Conservation (phyloP, 2,113 vertebrate species). For the Mormoops blainvillei region DNA sequence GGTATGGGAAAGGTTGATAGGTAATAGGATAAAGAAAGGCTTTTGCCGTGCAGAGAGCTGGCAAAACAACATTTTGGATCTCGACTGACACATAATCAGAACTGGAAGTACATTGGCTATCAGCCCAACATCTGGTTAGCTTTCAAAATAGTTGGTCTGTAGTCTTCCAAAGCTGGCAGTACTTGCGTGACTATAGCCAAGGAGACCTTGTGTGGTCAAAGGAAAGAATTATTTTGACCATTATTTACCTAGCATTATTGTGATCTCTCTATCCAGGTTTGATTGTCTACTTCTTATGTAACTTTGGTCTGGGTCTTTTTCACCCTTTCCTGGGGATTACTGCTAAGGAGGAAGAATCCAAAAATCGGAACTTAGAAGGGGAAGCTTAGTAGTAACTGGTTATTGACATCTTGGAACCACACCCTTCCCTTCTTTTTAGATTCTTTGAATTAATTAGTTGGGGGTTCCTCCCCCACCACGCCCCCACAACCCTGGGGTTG, state of each 20-base stretch:
- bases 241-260: not conserved
- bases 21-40: not conserved
- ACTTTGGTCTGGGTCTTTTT: not conserved
- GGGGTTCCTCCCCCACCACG: not conserved
- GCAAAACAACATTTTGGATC: not conserved
- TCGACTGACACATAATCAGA: slow-evolving; percentile 28
- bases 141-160: slow-evolving; percentile 12
- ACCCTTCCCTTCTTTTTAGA: not conserved
- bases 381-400: not conserved
- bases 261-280: not conserved
- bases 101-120: slow-evolving; percentile 25
- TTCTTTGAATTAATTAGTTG: not conserved
- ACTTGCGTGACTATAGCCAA: not conserved
- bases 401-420: not conserved
- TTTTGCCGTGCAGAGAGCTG: not conserved
- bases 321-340: not conserved
- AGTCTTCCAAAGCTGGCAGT: not conserved
- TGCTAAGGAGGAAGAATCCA: not conserved
- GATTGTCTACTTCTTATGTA: not conserved
- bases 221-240: not conserved
- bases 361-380: not conserved
- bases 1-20: slow-evolving; percentile 12
- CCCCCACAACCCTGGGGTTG: not conserved
- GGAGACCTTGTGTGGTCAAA: not conserved
- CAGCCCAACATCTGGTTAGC: slow-evolving; percentile 38